phyloP scores from a whole-genome alignment of 2,797 vertebrate genomes.

The Glyptemys insculpta region DNA sequence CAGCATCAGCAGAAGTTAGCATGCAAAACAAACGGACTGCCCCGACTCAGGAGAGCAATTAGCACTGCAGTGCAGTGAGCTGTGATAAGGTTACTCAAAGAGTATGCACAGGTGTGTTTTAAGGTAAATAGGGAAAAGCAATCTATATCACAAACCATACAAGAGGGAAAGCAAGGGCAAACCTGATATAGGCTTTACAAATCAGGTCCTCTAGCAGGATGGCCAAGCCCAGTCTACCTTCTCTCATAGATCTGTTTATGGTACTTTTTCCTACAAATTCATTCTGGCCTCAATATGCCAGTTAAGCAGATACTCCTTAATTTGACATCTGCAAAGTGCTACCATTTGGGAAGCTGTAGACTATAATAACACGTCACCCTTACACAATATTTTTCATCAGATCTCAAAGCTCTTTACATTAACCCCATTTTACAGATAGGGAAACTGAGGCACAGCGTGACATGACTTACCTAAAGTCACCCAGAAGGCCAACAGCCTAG shows the following conservation, averaged over 20 bases:
- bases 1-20: background rate
- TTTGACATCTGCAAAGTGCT: background rate
- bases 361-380: too few relatives aligned
- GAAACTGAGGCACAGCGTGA: background rate
- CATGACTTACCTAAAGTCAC: too few relatives aligned
- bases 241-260: background rate
- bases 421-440: background rate
- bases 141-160: background rate
- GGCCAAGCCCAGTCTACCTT: background rate
- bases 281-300: background rate
- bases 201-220: rapidly evolving
- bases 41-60: background rate
- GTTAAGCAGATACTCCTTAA: background rate
- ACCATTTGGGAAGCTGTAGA: background rate
- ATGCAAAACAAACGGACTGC: background rate
- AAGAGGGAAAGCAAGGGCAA: background rate
- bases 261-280: background rate
- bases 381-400: too few relatives aligned
- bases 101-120: rapidly evolving
- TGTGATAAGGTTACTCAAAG: background rate
- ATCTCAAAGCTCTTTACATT: too few relatives aligned
- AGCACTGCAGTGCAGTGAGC: rapidly evolving
- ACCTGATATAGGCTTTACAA: background rate
- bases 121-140: background rate
- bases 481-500: background rate